Evolutionary conservation across 2,113 vertebrate species (phyloP).

Genomic region (Tautogolabrus adspersus): DNA sequence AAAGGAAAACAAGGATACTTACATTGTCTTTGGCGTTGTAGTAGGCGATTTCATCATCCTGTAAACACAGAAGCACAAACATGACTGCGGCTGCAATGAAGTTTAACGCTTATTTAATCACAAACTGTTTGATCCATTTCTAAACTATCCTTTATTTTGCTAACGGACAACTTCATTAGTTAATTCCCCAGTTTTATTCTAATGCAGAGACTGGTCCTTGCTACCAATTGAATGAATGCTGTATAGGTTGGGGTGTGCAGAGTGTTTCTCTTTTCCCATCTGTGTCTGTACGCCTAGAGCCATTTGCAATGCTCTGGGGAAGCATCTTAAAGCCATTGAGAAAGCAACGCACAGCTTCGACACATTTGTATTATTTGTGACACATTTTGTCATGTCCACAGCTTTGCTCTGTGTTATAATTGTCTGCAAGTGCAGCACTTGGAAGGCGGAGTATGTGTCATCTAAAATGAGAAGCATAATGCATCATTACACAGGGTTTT

Average conservation of each 20-base stretch:
- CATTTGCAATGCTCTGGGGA: constrained; percentile 41
- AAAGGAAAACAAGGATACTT: constrained; percentile 70
- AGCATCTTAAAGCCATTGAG: constrained; percentile 28
- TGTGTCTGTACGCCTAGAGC: constrained; percentile 18
- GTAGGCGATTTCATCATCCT: constrained; percentile 94
- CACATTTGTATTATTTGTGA: constrained; percentile 18
- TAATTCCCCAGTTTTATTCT: constrained; percentile 22
- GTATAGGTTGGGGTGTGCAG: constrained; percentile 24
- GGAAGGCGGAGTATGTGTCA: constrained; percentile 37
- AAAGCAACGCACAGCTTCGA: constrained; percentile 20
- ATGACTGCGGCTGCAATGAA: constrained; percentile 36
- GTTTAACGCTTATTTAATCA: constrained; percentile 16
- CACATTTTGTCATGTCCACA: constrained; percentile 29
- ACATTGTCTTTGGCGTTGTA: constrained; percentile 98
- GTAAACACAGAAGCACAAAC: constrained; percentile 63
- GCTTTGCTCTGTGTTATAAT: constrained; percentile 27
- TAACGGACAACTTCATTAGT: constrained; percentile 14
- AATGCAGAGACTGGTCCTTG: constrained; percentile 23
- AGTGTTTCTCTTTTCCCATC: constrained; percentile 24
- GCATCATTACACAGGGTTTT: constrained; percentile 35
- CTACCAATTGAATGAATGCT: constrained; percentile 27
- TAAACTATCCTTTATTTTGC: constrained; percentile 21
- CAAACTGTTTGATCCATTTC: constrained; percentile 10
- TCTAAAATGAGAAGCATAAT: constrained; percentile 31
- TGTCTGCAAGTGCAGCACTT: constrained; percentile 11